phyloP scores from a whole-genome alignment of 2,888 invertebrate genomes.

The Celastrina argiolus region DNA sequence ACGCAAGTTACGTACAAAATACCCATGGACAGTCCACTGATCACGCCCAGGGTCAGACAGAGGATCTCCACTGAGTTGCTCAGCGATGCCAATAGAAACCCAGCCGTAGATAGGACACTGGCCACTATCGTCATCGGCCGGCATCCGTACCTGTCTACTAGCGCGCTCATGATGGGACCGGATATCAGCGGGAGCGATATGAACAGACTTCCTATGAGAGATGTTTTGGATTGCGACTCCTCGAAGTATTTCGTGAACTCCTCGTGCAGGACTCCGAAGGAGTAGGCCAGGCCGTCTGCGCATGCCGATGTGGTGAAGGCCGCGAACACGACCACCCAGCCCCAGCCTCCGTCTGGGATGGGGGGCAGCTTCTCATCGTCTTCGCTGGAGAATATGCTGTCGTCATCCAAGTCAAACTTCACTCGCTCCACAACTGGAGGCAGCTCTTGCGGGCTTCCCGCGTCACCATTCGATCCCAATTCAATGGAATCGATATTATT shows the following conservation, averaged over 20 bases:
- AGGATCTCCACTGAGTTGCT: slow-evolving; percentile 85
- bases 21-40: slow-evolving; percentile 90
- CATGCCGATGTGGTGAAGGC: slow-evolving; percentile 92
- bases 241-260: slow-evolving; percentile 87
- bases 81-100: slow-evolving; percentile 85
- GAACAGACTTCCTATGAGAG: slow-evolving; percentile 92
- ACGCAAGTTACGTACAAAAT: slow-evolving; percentile 92
- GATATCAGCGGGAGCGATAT: slow-evolving; percentile 91
- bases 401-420: slow-evolving; percentile 65
- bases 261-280: slow-evolving; percentile 92
- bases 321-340: slow-evolving; percentile 92
- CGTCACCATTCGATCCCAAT: slow-evolving; percentile 41
- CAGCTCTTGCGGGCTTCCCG: slow-evolving; percentile 34
- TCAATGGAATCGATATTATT: slow-evolving; percentile 62
- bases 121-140: slow-evolving; percentile 84
- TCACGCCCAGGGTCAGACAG: slow-evolving; percentile 88
- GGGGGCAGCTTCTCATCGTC: slow-evolving; percentile 68
- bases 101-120: slow-evolving; percentile 82
- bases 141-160: slow-evolving; percentile 91
- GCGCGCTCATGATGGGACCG: slow-evolving; percentile 89
- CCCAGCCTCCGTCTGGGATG: slow-evolving; percentile 91
- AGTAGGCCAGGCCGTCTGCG: slow-evolving; percentile 94
- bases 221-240: slow-evolving; percentile 88
- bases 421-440: slow-evolving; percentile 55
- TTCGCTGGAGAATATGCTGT: slow-evolving; percentile 64